Conservation (phyloP, 2,113 vertebrate genomes). For the Camelus bactrianus region DNA sequence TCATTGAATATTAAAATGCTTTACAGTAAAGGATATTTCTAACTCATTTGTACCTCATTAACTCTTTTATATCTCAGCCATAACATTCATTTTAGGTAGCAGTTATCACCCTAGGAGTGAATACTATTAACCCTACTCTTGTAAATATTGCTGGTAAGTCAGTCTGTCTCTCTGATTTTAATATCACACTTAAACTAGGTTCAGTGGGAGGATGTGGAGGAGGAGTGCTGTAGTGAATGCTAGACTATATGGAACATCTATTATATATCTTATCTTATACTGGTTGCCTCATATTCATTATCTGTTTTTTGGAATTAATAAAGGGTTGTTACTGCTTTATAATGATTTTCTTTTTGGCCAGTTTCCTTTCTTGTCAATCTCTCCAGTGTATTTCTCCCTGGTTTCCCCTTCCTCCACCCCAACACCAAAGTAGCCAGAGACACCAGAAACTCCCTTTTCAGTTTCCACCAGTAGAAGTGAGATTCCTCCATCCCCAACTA, state of each 20-base stretch:
- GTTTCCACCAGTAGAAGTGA: not conserved
- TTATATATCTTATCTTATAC: not conserved
- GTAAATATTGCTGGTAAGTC: not conserved
- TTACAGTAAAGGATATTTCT: conserved; percentile 11
- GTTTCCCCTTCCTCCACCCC: not conserved
- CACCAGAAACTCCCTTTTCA: not conserved
- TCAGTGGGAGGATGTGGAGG: not conserved
- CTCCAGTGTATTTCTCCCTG: not conserved
- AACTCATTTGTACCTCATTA: not conserved
- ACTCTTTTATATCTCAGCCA: not conserved
- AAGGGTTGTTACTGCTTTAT: not conserved
- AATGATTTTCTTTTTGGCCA: not conserved
- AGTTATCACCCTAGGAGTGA: not conserved
- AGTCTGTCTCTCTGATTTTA: not conserved
- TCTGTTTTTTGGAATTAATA: conserved; percentile 18
- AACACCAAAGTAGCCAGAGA: conserved; percentile 18
- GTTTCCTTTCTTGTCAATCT: not conserved
- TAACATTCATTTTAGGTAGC: conserved; percentile 32
- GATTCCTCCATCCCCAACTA: not conserved
- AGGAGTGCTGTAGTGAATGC: not conserved
- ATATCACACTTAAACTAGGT: not conserved
- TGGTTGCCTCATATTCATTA: not conserved
- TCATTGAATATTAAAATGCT: conserved; percentile 31
- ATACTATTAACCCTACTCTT: not conserved
- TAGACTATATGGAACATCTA: not conserved